Percentiles rank a stretch among this genome's conserved stretches.
phyloP scores from a whole-genome alignment of 2,888 invertebrate species.

The Litoditis marina region DNA sequence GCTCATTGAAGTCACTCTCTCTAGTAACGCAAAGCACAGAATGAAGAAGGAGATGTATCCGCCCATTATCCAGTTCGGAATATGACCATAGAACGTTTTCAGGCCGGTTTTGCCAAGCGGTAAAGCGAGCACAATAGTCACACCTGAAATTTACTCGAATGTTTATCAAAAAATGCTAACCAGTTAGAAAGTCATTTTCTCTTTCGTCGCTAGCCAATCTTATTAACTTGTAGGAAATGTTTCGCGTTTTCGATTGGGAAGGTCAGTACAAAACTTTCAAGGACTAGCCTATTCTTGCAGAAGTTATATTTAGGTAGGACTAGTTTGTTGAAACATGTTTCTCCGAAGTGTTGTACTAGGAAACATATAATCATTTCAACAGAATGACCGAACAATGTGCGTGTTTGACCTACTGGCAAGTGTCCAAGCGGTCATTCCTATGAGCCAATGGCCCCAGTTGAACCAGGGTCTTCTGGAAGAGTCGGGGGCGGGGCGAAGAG shows the following conservation, averaged over 20 bases:
- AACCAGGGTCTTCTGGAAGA: constrained; percentile 34
- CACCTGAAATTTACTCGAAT: constrained; percentile 14
- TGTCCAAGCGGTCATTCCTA: constrained; percentile 47
- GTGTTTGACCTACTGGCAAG: constrained; percentile 39
- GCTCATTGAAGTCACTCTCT: constrained; percentile 20
- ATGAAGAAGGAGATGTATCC: constrained; percentile 47
- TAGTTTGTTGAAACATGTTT: too few relatives aligned
- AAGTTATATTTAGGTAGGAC: too few relatives aligned
- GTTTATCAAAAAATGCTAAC: too few relatives aligned
- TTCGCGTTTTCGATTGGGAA: too few relatives aligned
- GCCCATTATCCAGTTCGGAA: constrained; percentile 44
- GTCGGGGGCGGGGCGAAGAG: constrained; percentile 41
- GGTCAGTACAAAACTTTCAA: too few relatives aligned
- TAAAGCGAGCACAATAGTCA: constrained; percentile 37
- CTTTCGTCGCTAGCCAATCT: too few relatives aligned
- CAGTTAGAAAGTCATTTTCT: too few relatives aligned
- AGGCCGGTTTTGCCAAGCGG: constrained; percentile 49
- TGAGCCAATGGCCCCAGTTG: constrained; percentile 48
- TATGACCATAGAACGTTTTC: constrained; percentile 33
- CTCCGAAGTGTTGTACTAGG: too few relatives aligned
- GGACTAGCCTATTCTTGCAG: too few relatives aligned
- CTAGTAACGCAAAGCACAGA: constrained; percentile 32
- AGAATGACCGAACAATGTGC: too few relatives aligned
- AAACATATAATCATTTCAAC: too few relatives aligned
- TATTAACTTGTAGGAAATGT: too few relatives aligned